These are phyloP conservation scores for Catharus ustulatus DNA, from an alignment of 2,797 vertebrate species.

Conservation along the genomic window DNA sequence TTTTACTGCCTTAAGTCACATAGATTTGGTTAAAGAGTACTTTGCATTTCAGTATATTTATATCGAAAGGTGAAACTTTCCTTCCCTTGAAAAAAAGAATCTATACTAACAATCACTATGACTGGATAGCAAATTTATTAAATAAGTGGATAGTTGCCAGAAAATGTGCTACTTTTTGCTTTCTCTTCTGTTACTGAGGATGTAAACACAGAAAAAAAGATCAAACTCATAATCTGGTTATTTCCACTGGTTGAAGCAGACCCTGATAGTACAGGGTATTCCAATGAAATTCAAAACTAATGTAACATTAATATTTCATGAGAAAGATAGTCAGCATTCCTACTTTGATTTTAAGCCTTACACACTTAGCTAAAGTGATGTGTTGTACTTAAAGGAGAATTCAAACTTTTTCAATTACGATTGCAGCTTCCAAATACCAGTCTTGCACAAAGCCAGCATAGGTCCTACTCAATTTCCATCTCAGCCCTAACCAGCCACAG, in stretches of 20 bases:
- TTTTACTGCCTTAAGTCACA: not conserved
- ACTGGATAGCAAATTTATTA: not conserved
- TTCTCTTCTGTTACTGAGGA: not conserved
- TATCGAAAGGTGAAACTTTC: not conserved
- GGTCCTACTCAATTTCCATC: not conserved
- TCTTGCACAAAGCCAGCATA: not conserved
- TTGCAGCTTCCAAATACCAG: not conserved
- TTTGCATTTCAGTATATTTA: not conserved
- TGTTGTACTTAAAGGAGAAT: not conserved
- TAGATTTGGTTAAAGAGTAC: not conserved
- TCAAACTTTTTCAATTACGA: not conserved
- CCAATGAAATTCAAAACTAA: not conserved
- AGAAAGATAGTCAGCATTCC: not conserved
- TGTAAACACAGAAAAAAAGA: not conserved
- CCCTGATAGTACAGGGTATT: not conserved
- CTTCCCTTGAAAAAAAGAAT: fast-evolving
- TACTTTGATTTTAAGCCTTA: not conserved
- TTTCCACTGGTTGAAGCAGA: not conserved
- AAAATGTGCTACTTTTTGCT: not conserved
- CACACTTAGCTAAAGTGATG: not conserved
- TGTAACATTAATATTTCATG: not conserved
- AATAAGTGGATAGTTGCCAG: not conserved
- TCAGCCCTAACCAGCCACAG: not conserved
- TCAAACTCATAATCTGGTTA: not conserved
- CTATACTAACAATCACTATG: not conserved